These are phyloP conservation scores for Petrolisthes cinctipes DNA, from an alignment of 2,888 invertebrate species.

Conservation along the genomic window DNA sequence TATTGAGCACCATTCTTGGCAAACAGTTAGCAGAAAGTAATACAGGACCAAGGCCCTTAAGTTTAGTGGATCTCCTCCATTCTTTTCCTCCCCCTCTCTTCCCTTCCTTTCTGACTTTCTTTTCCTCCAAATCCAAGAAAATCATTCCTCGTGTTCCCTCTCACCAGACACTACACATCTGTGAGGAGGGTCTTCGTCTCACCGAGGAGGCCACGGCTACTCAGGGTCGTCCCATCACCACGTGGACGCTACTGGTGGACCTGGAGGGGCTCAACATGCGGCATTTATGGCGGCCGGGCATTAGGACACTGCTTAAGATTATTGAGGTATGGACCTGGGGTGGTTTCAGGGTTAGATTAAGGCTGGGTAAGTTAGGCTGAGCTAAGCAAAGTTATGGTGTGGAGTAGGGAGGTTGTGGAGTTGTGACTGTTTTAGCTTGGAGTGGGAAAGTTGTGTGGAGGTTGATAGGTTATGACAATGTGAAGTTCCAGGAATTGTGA, in stretches of 20 bases:
- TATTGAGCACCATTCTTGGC: neutral
- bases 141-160: neutral
- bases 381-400: too few species aligned
- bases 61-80: neutral
- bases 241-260: constrained; percentile 92
- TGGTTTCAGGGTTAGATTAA: neutral
- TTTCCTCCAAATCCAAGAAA: too few species aligned
- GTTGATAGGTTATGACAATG: neutral
- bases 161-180: constrained; percentile 80
- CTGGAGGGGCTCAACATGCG: constrained; percentile 95
- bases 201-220: constrained; percentile 87
- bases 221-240: constrained; percentile 86
- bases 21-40: neutral
- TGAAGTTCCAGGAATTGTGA: neutral
- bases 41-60: neutral
- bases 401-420: neutral
- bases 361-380: too few species aligned
- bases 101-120: too few species aligned
- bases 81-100: too few species aligned
- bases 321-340: constrained; percentile 41
- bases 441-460: neutral
- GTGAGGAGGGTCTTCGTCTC: constrained; percentile 89
- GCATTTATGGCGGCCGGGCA: constrained; percentile 94
- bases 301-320: constrained; percentile 72
- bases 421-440: neutral